Base-by-base conservation (phyloP, 2,888 invertebrate genomes). In the Allophyes oxyacanthae region DNA sequence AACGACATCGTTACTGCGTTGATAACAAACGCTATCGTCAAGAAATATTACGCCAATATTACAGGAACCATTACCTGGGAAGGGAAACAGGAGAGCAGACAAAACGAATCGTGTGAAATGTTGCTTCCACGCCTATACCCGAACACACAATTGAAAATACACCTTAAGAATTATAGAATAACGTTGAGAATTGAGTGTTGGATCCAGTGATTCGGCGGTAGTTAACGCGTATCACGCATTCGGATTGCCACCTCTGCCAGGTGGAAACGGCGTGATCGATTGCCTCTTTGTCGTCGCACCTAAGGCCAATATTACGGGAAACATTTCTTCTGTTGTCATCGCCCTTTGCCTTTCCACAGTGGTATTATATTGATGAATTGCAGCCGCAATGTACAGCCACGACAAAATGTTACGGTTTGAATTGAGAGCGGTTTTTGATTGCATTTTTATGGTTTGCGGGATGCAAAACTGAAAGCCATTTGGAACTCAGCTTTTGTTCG, bases 221-320 rank as follows among this genome's bases (percentile, higher is more conserved):
- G 87, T 89, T 89, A 89, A 87, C 85, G 85, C 88, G 85, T 88
- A 89, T 86, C 89, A 89, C 88, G 88, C 84, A 83, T 89, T 87
- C 78, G 86, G 82, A 85, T 86, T 85, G 84, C 81, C 83, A 79
- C 78, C 81, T 84, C 83, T 83, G 81, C 82, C 89, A 90, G 89
- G 89, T 90, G 87, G 85, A 86, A 84, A 54, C 55, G 41, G 49
- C 77, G 83, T 90, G 91, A 91, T 92, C 89, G 90, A 91, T 91
- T 90, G 90, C 85, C 85, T 87, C 86, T 87, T 89, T 88, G 90
- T 87, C 86, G 77, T 71, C 28, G 28, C 28, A 28, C 28, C 78
- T 75, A 67, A 77, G 75, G 77, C 77, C 78, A 78, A 85, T 86
- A 86, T 85, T 85, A 78, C 79, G 77, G 78, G 77, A 77, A 83